Conservation (phyloP, 2,888 invertebrate species). For the Lordiphosa andalusiaca region DNA sequence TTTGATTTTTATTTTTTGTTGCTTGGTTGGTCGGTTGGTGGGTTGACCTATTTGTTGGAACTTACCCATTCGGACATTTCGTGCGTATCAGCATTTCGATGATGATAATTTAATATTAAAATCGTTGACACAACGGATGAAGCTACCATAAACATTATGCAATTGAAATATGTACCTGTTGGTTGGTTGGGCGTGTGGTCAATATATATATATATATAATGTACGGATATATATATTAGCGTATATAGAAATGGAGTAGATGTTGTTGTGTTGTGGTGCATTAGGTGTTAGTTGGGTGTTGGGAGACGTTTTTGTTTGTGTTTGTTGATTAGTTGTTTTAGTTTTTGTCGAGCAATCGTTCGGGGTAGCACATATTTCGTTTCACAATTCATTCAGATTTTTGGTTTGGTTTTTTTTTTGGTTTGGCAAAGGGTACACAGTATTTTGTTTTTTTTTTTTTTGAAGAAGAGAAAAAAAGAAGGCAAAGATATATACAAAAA, state of each 20-base stretch:
- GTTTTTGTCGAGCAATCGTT: constrained; percentile 53
- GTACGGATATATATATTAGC: constrained; percentile 31
- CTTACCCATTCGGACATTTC: constrained; percentile 98
- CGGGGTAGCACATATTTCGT: constrained; percentile 65
- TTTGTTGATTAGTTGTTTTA: constrained; percentile 30
- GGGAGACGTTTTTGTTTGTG: constrained; percentile 30
- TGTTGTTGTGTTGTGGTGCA: constrained; percentile 49
- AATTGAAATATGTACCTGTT: constrained; percentile 97
- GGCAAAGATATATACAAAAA: constrained; percentile 73
- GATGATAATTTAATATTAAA: constrained; percentile 98
- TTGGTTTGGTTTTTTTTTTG: constrained; percentile 30
- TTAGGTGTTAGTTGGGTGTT: constrained; percentile 25
- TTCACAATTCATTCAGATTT: constrained; percentile 58
- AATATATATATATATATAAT: constrained; percentile 53
- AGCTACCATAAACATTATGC: constrained; percentile 99
- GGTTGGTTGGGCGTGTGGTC: constrained; percentile 79
- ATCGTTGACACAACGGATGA: constrained; percentile 99
- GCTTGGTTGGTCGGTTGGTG: constrained; percentile 31
- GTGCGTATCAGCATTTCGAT: constrained; percentile 97
- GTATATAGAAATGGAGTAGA: constrained; percentile 23
- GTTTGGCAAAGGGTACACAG: constrained; percentile 48
- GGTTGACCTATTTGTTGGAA: constrained; percentile 56
- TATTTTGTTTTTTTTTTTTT: constrained; percentile 44
- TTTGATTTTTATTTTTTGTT: constrained; percentile 36
- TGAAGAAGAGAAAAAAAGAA: constrained; percentile 58